phyloP scores from a whole-genome alignment of 2,888 invertebrate species.

The Dasysyrphus tricinctus region DNA sequence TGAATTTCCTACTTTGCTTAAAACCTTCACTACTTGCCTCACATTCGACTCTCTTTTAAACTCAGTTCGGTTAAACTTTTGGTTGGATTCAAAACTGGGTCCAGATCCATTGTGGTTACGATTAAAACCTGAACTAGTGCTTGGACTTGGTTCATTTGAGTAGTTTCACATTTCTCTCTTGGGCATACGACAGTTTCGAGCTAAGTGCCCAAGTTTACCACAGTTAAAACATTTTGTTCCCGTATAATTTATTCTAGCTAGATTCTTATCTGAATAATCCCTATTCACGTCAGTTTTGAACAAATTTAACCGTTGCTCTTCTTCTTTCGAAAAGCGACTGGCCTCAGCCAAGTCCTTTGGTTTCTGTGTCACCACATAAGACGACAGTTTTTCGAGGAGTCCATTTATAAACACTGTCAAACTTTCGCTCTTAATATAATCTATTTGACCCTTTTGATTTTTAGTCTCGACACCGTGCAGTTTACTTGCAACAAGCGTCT shows the following conservation, averaged over 20 bases:
- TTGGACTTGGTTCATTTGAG: too few relatives aligned
- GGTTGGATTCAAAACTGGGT: too few relatives aligned
- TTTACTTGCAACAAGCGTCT: not conserved
- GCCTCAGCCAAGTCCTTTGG: constrained; percentile 3
- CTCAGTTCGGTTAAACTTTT: too few relatives aligned
- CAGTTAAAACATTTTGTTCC: not conserved
- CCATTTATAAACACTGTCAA: not conserved
- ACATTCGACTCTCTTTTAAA: too few relatives aligned
- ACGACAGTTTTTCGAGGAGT: not conserved
- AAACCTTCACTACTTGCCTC: too few relatives aligned
- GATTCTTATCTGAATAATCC: not conserved
- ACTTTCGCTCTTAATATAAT: constrained; percentile 1
- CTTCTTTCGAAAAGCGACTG: constrained; percentile 3
- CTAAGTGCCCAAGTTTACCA: too few relatives aligned
- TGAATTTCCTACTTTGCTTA: too few relatives aligned
- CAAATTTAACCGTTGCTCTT: not conserved
- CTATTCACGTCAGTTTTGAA: constrained; percentile 5
- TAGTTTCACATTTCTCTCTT: too few relatives aligned
- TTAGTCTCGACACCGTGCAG: not conserved
- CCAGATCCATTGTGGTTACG: too few relatives aligned
- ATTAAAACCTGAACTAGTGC: too few relatives aligned
- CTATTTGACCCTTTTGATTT: not conserved
- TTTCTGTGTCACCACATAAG: not conserved
- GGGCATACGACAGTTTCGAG: too few relatives aligned
- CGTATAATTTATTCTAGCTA: not conserved